Base-by-base conservation (phyloP, 2,888 invertebrate genomes). In the Dendrolimus pini region DNA sequence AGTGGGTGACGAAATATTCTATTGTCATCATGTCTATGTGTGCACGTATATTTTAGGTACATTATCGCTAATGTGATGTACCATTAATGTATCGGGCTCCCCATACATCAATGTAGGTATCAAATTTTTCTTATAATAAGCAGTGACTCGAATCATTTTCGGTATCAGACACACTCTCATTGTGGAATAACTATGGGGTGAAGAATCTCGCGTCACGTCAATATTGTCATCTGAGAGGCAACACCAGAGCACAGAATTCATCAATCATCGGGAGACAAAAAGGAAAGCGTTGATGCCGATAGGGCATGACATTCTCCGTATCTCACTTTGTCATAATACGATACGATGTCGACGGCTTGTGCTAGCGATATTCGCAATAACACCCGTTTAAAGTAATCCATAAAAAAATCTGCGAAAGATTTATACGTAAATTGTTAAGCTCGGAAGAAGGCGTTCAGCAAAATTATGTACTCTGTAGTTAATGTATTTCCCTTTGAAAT, bases 191-290 rank as follows among this genome's bases (percentile, higher is more conserved):
- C 60, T 60, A 60, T 63, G 54, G 63, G 60, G 68, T 73, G 63
- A 69, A 67, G 67, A 65, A 73, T 71, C 65, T 65, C 59, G 60
- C 65, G 71, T 65, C 71, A 66, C 70, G 73, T 76, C 79, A 77
- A 79, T 74, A 73, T 71, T 76, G 77, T 74, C 76, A 76, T 70
- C 71, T 65, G 70, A 71, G 69, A 59, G 65, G 71, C 68, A 68
- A 67, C 74, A 74, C 62, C 65, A 64, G 64, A 60, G 69, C 71
- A 65, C 70, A 72, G 70, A 67, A 70, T 67, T 75, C 80, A 88
- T 87, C 87, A 84, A 88, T 88, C 83, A 80, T 75, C 61, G 60
- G 62, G 68, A 75, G 75, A 83, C 82, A 85, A 85, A 87, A 85
- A 85, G 75, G 75, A 73, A 75, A 73, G 68, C 70, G 60, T 62